Evolutionary conservation across 2,888 invertebrate genomes (phyloP).

Genomic region (Archips xylosteana): DNA sequence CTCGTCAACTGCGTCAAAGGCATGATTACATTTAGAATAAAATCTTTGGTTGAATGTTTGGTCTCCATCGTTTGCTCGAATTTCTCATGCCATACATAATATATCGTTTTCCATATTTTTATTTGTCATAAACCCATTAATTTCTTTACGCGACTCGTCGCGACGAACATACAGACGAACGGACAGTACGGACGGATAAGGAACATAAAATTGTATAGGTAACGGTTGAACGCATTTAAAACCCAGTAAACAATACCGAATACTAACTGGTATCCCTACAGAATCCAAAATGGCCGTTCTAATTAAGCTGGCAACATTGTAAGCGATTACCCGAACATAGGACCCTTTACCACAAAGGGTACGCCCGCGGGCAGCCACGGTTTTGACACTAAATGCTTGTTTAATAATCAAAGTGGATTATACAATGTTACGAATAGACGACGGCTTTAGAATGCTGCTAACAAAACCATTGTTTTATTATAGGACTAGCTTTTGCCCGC

Average conservation of each 20-base stretch:
- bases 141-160: too few species aligned
- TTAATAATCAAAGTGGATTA: conserved; percentile 2
- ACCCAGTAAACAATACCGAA: conserved; percentile 2
- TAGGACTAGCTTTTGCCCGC: too few species aligned
- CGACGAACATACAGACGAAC: too few species aligned
- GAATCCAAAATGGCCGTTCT: conserved; percentile 19
- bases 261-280: not conserved
- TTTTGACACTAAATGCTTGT: conserved; percentile 18
- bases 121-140: too few species aligned
- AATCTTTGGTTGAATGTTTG: too few species aligned
- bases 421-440: not conserved
- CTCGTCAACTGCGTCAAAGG: too few species aligned
- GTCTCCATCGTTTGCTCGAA: too few species aligned
- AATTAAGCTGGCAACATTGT: conserved; percentile 22
- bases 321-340: conserved; percentile 8
- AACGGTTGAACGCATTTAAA: not conserved
- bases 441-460: not conserved
- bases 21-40: too few species aligned
- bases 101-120: too few species aligned
- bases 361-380: conserved; percentile 43
- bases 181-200: too few species aligned
- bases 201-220: too few species aligned
- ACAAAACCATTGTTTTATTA: not conserved
- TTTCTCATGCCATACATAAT: too few species aligned
- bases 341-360: conserved; percentile 20